Base-by-base conservation (phyloP, 2,888 invertebrate species). In the Ichneumoninae sp. region DNA sequence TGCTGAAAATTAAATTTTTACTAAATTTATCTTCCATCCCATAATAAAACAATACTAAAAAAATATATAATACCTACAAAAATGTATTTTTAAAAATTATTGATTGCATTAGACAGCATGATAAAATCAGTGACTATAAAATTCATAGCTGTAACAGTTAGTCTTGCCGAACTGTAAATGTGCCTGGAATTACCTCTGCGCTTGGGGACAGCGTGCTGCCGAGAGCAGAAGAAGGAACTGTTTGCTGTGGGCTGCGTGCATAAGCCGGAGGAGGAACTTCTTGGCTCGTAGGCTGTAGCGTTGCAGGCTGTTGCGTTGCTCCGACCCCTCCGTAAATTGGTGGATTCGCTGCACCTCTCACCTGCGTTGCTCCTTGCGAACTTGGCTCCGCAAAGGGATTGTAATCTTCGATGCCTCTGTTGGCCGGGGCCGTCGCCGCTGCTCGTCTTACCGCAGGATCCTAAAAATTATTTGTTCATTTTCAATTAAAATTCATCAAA, bases 371-470 rank as follows among this genome's bases (percentile, higher is more conserved):
- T 91, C 95, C 95, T 93, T 95, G 95, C 92, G 94, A 95, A 83
- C 94, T 92, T 88, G 95, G 96, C 89, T 97, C 97, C 88, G 97
- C 98, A 94, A 99, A 99, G 40, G 99, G 99, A 94, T 99, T 98
- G 94, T 98, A 99, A 92, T 99, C 98, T 93, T 98, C 98, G 77
- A 99, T 95, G 70, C 97, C 97, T 92, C 95, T 95, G 92, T 96
- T 96, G 80, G 95, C 96, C 89, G 95, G 96, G 81, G 96, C 95
- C 93, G 96, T 96, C 91, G 95, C 96, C 83, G 98, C 98, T 60
- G 98, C 98, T 95, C 98, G 98, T 94, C 98, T 97, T 83, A 99
- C 98, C 77, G 98, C 96, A 60, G 99, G 99, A 95, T 99, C 99
- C 99, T 99, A 93, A 26, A 95, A 94, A 77, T 33, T 6, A n/a